A percentile compares a stretch with the other conserved stretches of the same genome.
Conservation (phyloP, 2,888 invertebrate genomes). For the Clepsis dumicolana region DNA sequence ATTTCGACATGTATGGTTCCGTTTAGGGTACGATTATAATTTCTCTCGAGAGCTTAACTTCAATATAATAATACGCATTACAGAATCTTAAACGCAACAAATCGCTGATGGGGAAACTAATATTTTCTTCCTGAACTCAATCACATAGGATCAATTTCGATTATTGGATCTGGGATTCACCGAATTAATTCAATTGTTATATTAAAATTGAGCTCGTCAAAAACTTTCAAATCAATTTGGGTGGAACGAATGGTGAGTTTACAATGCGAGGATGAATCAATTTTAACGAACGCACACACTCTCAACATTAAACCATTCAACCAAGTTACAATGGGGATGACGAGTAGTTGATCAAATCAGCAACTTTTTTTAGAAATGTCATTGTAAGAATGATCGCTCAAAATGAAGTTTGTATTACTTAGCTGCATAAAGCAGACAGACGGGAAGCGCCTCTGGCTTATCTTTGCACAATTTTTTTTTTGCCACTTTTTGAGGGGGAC, state of each 20-base stretch:
- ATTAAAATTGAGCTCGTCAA: slow-evolving; percentile 9
- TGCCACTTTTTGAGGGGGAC: too few species aligned
- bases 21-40: background rate
- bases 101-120: background rate
- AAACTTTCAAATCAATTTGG: slow-evolving; percentile 19
- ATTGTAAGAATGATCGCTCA: too few species aligned
- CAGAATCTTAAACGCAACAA: slow-evolving; percentile 1
- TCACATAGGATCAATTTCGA: slow-evolving; percentile 13
- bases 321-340: background rate
- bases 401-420: too few species aligned
- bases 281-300: background rate
- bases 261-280: slow-evolving; percentile 2
- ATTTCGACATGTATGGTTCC: too few species aligned
- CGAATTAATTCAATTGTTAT: slow-evolving; percentile 6
- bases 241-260: slow-evolving; percentile 2
- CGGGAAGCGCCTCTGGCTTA: too few species aligned
- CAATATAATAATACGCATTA: background rate
- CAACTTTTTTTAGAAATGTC: too few species aligned
- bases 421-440: too few species aligned
- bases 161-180: slow-evolving; percentile 9
- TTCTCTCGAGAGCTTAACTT: background rate
- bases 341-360: too few species aligned
- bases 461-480: too few species aligned
- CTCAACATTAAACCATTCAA: background rate
- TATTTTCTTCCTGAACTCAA: slow-evolving; percentile 7